Evolutionary conservation across 2,113 vertebrate genomes (phyloP), one percentile per base, ranked within the genome.

Genomic region (Pagrus major): DNA sequence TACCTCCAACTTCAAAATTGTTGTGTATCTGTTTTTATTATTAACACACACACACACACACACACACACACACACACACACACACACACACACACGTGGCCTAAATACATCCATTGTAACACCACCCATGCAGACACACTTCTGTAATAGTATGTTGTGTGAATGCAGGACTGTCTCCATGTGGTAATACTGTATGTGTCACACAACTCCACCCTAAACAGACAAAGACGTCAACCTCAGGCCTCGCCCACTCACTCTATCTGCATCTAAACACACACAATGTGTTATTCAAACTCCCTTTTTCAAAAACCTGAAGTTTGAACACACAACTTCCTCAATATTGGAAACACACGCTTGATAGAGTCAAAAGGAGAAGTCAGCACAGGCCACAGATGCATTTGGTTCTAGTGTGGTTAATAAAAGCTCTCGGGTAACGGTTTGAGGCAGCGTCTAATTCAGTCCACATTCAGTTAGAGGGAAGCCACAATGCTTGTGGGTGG

Each of bases 401-500:
- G 83, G 81, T 89, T 83, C 83, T 71, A 18, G 39, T 82, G 78
- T 76, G 78, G 88, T 87, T 90, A 82, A 83, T 78, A 90, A 84
- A 91, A 93, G 83, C 60, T 39, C 59, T 68, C 35, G 80, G 86
- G 64, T 71, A 80, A 86, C 70, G 56, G 65, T 72, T 63, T 76
- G 20, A 83, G 70, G 54, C 61, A 35, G 27, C 47, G 3, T 89
- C 86, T 76, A 77, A 73, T 90, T 84, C 81, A 91, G 90, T 88
- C 71, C 86, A 80, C 63, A 65, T 81, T 84, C 75, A 73, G 76
- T 81, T 65, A 78, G 86, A 83, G 66, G 60, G 74, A 91, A 86
- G 63, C 83, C 76, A 44, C 92, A 78, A 12, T 27, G 70, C 49
- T n/a, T 63, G 83, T 88, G 89, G 90, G 88, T 88, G 91, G 90